phyloP scores from a whole-genome alignment of 2,888 invertebrate species.

The Spatulosminthurus flaviceps region DNA sequence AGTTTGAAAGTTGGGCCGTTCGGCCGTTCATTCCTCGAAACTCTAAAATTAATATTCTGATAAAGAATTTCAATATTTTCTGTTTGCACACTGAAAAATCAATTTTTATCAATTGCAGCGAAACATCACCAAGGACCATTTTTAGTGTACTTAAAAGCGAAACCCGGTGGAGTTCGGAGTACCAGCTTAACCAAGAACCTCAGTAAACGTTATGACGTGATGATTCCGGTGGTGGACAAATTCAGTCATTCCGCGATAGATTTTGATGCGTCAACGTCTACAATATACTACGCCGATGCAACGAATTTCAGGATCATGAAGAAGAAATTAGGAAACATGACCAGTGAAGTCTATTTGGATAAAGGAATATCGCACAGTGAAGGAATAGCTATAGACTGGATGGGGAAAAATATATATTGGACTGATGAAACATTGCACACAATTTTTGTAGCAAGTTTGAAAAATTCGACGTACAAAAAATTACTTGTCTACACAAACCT shows the following conservation, averaged over 20 bases:
- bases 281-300: constrained; percentile 75
- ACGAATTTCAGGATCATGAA: constrained; percentile 58
- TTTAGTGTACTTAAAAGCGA: constrained; percentile 74
- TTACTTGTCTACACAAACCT: constrained; percentile 71
- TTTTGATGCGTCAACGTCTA: constrained; percentile 72
- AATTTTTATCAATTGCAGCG: constrained; percentile 66
- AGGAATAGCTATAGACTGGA: constrained; percentile 85
- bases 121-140: constrained; percentile 72
- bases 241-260: constrained; percentile 76
- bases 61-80: no score
- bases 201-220: constrained; percentile 68
- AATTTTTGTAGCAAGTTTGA: constrained; percentile 76
- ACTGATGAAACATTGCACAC: constrained; percentile 77
- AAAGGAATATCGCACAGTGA: constrained; percentile 74
- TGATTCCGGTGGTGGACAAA: constrained; percentile 76
- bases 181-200: constrained; percentile 51
- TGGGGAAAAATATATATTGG: constrained; percentile 84
- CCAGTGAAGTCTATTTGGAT: constrained; percentile 71
- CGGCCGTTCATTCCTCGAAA: no score
- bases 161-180: constrained; percentile 69
- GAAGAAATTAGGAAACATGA: constrained; percentile 73
- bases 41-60: no score
- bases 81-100: no score
- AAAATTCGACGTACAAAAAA: constrained; percentile 70
- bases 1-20: no score